Conservation (phyloP, 2,888 invertebrate genomes). For the Leptodirus hochenwartii region DNA sequence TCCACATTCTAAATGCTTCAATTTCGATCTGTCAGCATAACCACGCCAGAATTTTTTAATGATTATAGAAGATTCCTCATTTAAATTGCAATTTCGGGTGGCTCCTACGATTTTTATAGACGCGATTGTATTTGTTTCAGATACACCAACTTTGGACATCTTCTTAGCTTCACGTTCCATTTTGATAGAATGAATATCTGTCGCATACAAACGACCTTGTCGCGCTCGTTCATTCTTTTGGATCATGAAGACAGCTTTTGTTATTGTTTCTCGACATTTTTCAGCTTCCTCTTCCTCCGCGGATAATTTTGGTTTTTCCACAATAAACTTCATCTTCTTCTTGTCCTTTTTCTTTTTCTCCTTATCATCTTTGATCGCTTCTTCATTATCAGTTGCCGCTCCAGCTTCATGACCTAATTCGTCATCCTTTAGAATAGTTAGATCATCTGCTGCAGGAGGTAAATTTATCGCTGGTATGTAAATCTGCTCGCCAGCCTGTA, state of each 20-base stretch:
- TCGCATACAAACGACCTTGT: constrained; percentile 16
- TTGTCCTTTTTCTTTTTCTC: constrained; percentile 7
- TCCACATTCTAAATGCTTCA: constrained; percentile 25
- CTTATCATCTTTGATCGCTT: not conserved
- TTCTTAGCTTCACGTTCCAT: not conserved
- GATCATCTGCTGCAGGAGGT: not conserved
- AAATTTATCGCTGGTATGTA: not conserved
- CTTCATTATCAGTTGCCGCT: not conserved
- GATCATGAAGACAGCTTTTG: constrained; percentile 22
- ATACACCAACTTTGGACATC: not conserved
- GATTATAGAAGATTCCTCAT: constrained; percentile 18
- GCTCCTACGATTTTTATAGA: too few species aligned
- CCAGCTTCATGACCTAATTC: constrained; percentile 6
- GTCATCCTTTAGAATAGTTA: constrained; percentile 5
- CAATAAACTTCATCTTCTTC: constrained; percentile 9
- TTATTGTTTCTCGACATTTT: constrained; percentile 21
- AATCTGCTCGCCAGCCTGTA: constrained; percentile 13
- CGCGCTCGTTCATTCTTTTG: constrained; percentile 32
- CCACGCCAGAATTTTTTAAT: constrained; percentile 30
- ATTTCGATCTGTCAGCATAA: constrained; percentile 27
- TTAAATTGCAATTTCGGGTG: too few species aligned
- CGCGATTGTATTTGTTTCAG: too few species aligned
- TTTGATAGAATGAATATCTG: not conserved
- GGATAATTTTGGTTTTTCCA: constrained; percentile 17
- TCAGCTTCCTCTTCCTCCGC: constrained; percentile 25